Percentiles rank a stretch among this genome's conserved stretches.
Conservation (phyloP, 2,888 invertebrate genomes). For the Euplexia lucipara region DNA sequence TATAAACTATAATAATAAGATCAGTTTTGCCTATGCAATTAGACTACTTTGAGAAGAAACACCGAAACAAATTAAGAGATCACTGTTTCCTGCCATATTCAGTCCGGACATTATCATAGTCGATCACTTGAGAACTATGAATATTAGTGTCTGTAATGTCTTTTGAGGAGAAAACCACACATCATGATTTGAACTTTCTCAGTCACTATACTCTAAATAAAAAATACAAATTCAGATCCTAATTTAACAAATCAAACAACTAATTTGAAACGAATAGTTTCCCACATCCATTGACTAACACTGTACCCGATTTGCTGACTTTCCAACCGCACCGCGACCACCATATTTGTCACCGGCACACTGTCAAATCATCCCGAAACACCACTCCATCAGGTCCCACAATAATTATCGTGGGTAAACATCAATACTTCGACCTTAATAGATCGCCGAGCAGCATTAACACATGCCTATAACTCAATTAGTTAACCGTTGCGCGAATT, state of each 20-base stretch:
- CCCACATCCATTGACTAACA: not conserved
- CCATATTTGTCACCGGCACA: constrained; percentile 22
- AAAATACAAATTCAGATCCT: not conserved
- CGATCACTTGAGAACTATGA: too few relatives aligned
- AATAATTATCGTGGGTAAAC: constrained; percentile 55
- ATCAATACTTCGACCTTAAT: constrained; percentile 58
- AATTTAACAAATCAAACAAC: not conserved
- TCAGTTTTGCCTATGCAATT: too few relatives aligned
- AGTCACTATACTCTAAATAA: too few relatives aligned
- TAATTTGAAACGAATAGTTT: not conserved
- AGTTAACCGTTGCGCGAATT: constrained; percentile 63
- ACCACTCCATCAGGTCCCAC: constrained; percentile 39
- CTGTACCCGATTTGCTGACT: constrained; percentile 9
- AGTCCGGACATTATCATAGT: too few relatives aligned
- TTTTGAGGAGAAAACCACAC: not conserved
- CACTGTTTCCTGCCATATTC: too few relatives aligned
- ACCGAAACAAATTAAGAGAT: too few relatives aligned
- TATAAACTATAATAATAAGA: too few relatives aligned
- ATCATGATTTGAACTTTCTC: too few relatives aligned
- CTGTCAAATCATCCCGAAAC: constrained; percentile 41
- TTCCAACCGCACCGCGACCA: not conserved
- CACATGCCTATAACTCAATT: constrained; percentile 65
- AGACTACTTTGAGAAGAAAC: too few relatives aligned
- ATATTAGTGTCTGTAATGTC: too few relatives aligned
- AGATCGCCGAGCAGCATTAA: constrained; percentile 53